A percentile compares a stretch with the other conserved stretches of the same genome.
These are phyloP conservation scores for Carollia perspicillata DNA, from an alignment of 2,113 vertebrate species.

Conservation along the genomic window DNA sequence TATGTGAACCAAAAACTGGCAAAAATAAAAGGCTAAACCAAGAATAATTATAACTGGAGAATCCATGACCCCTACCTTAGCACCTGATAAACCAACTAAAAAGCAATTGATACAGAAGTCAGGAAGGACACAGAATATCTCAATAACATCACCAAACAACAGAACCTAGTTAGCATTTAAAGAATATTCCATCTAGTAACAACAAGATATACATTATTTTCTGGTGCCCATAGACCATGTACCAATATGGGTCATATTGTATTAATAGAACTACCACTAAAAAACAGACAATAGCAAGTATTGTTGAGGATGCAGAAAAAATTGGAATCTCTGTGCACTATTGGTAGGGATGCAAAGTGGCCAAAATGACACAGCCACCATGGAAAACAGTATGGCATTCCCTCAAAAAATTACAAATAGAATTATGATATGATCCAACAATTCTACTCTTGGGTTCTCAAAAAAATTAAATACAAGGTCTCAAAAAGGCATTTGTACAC, in stretches of 20 bases:
- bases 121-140: not conserved
- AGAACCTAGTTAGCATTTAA: not conserved
- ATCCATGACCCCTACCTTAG: not conserved
- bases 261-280: rapidly evolving
- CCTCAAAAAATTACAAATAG: not conserved
- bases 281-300: not conserved
- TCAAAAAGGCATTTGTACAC: not conserved
- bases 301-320: too few species aligned
- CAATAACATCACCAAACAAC: not conserved
- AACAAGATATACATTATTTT: not conserved
- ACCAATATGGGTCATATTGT: too few species aligned
- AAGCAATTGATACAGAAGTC: not conserved
- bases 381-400: not conserved
- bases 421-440: too few species aligned
- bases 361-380: not conserved
- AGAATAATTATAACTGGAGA: not conserved
- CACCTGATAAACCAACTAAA: not conserved
- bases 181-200: not conserved
- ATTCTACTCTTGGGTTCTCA: not conserved
- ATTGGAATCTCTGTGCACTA: rapidly evolving
- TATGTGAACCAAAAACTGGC: not conserved
- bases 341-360: too few species aligned
- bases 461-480: not conserved
- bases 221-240: not conserved
- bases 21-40: not conserved